Evolutionary conservation across 2,113 vertebrate genomes (phyloP).

Genomic region (Cacatua alba): DNA sequence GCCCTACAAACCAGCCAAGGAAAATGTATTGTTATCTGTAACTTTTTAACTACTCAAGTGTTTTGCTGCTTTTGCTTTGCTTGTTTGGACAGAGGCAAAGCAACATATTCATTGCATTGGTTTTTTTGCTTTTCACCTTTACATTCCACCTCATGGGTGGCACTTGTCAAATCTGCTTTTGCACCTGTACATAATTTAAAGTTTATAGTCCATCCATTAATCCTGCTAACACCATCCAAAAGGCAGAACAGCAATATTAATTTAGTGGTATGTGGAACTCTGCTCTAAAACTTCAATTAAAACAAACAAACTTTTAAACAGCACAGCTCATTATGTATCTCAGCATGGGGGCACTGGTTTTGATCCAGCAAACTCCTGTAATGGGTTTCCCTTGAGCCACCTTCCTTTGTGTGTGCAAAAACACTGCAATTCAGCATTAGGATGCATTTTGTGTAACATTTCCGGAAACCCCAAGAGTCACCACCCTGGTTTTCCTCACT

Average conservation of each 20-base stretch:
- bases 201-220: not conserved
- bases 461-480: not conserved
- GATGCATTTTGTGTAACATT: not conserved
- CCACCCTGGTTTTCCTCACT: not conserved
- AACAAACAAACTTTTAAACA: not conserved
- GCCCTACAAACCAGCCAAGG: not conserved
- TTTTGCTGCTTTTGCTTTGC: not conserved
- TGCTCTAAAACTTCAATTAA: not conserved
- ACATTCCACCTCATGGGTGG: not conserved
- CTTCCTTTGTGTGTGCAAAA: not conserved
- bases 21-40: not conserved
- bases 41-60: not conserved
- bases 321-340: not conserved
- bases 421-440: not conserved
- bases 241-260: not conserved
- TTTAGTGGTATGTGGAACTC: not conserved
- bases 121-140: not conserved
- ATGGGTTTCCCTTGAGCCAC: not conserved
- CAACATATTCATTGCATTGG: not conserved
- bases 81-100: not conserved
- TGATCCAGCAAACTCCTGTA: not conserved
- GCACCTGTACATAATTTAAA: slow-evolving; percentile 19
- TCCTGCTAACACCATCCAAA: not conserved
- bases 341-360: accelerated
- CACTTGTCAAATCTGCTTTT: not conserved